A percentile compares a stretch with the other conserved stretches of the same genome.
These are phyloP conservation scores for Orthonychiurus folsomi DNA, from an alignment of 2,888 invertebrate genomes.

Conservation along the genomic window DNA sequence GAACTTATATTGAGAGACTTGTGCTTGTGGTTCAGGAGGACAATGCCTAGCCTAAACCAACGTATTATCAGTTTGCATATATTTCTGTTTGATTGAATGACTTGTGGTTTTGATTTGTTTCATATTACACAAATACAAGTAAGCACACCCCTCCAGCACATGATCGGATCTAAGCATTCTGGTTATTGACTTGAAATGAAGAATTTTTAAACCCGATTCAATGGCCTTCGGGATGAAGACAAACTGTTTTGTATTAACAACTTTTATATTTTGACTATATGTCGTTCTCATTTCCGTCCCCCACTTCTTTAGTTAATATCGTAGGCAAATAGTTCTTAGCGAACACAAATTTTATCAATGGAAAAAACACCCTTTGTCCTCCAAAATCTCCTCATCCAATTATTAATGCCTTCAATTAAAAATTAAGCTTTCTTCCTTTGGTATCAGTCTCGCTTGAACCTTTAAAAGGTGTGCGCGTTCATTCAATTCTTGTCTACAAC, in stretches of 20 bases:
- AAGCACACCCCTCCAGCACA: too few species aligned
- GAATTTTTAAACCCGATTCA: too few species aligned
- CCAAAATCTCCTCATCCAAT: too few species aligned
- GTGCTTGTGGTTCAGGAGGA: not conserved
- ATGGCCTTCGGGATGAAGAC: too few species aligned
- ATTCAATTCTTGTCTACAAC: not conserved
- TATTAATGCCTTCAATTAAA: not conserved
- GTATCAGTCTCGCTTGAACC: not conserved
- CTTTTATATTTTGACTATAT: not conserved
- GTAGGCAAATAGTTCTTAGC: not conserved
- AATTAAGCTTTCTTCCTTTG: not conserved
- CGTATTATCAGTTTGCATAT: not conserved
- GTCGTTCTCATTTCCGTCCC: not conserved
- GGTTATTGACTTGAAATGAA: too few species aligned
- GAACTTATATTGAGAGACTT: not conserved
- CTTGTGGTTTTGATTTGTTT: not conserved
- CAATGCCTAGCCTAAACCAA: not conserved
- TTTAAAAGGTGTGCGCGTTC: not conserved
- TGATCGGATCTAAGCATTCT: too few species aligned
- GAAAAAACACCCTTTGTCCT: not conserved
- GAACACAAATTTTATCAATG: not conserved
- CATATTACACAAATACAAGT: not conserved
- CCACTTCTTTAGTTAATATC: not conserved
- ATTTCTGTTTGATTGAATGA: not conserved
- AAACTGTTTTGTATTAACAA: not conserved